phyloP scores from a whole-genome alignment of 53 echinoderm and acorn worm genomes.

The Holothuria leucospilota region DNA sequence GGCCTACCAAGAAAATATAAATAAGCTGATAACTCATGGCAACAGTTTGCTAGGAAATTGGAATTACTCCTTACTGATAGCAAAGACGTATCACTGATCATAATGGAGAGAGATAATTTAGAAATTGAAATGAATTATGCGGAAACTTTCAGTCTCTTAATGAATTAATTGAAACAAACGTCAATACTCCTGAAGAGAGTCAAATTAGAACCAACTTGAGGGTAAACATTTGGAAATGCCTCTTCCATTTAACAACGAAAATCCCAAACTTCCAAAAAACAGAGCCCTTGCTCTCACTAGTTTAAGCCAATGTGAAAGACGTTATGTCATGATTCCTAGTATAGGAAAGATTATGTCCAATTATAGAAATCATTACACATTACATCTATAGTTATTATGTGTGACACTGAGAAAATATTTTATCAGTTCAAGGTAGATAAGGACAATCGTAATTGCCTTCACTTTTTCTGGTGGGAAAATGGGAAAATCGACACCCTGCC shows the following conservation, averaged over 20 bases:
- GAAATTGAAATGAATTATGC: no score
- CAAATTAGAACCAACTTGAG: not conserved
- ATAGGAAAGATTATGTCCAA: conserved; percentile 36
- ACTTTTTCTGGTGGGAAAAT: no score
- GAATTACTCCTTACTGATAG: no score
- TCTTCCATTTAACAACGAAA: conserved; percentile 27
- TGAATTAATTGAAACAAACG: no score
- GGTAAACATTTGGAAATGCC: conserved; percentile 54
- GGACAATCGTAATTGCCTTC: not conserved
- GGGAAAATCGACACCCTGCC: conserved; percentile 17
- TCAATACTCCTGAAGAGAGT: no score
- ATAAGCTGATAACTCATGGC: no score
- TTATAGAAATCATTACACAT: conserved; percentile 38
- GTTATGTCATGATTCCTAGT: conserved; percentile 37
- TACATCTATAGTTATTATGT: conserved; percentile 17
- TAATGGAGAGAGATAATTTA: no score
- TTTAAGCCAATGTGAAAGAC: conserved; percentile 14
- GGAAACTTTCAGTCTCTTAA: no score
- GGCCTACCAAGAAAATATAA: no score
- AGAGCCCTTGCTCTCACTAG: conserved; percentile 18
- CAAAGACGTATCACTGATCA: no score
- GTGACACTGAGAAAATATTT: conserved; percentile 27
- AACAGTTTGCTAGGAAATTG: no score
- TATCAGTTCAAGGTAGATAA: not conserved
- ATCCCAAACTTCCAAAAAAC: conserved; percentile 54